A percentile compares a stretch with the other conserved stretches of the same genome.
Evolutionary conservation across 2,888 invertebrate genomes (phyloP).

Genomic region (Phorcus lineatus): DNA sequence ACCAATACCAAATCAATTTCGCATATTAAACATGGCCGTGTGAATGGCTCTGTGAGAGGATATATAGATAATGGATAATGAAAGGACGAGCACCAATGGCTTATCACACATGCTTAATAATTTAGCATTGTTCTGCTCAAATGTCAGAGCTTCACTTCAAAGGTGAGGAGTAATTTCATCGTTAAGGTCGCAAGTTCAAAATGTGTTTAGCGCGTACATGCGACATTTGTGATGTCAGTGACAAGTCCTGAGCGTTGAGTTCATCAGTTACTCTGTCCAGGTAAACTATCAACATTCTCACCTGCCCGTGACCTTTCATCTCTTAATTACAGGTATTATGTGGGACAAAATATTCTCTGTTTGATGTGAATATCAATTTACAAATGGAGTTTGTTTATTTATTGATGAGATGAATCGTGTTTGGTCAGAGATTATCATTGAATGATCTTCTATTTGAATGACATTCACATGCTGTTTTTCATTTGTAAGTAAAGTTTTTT

Average conservation of each 20-base stretch:
- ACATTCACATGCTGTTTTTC: no score
- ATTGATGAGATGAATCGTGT: no score
- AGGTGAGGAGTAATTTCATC: background rate
- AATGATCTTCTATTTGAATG: no score
- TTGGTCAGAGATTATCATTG: no score
- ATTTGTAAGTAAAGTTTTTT: no score
- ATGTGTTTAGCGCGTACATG: background rate
- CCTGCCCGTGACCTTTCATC: no score
- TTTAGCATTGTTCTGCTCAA: background rate
- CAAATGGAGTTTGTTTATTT: no score
- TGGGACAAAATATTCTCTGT: no score
- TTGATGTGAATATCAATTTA: no score
- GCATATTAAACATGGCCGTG: background rate
- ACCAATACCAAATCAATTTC: background rate
- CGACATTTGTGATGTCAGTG: background rate
- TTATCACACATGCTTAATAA: background rate
- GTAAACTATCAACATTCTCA: no score
- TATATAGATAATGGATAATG: background rate
- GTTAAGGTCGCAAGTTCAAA: background rate
- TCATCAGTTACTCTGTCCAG: no score
- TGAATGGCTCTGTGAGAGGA: background rate
- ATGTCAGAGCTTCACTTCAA: background rate
- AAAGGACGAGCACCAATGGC: background rate
- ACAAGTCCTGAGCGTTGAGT: background rate
- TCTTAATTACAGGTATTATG: no score